phyloP scores from a whole-genome alignment of 1,140 invertebrate genomes.

The Atta cephalotes region DNA sequence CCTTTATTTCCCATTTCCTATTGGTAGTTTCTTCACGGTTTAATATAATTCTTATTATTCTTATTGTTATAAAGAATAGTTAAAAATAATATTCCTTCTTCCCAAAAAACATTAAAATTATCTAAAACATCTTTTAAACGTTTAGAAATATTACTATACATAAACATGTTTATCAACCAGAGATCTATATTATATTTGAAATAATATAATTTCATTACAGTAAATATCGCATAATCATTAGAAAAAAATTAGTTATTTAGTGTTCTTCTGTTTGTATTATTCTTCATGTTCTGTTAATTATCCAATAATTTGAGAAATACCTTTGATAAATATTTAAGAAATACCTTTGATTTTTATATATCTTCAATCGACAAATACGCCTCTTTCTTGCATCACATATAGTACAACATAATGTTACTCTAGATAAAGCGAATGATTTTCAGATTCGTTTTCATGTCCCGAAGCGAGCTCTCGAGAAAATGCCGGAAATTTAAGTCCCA shows the following conservation, averaged over 20 bases:
- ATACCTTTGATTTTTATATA: not conserved
- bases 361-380: constrained; percentile 9
- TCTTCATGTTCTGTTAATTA: not conserved
- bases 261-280: no score
- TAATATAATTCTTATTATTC: no score
- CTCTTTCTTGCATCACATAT: not conserved
- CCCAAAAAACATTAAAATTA: not conserved
- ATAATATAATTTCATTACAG: constrained; percentile 2
- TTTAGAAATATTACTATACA: not conserved
- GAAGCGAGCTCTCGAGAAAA: constrained; percentile 30
- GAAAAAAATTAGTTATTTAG: not conserved
- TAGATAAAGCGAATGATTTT: constrained; percentile 34
- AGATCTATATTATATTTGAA: not conserved
- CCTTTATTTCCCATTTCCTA: no score
- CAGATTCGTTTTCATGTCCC: constrained; percentile 54
- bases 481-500: constrained; percentile 72
- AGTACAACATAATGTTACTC: not conserved
- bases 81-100: not conserved
- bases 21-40: no score
- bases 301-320: not conserved
- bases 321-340: not conserved
- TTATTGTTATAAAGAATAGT: not conserved
- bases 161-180: not conserved
- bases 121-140: no score
- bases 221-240: not conserved